These are phyloP conservation scores for Cynopterus brachyotis DNA, from an alignment of 2,113 vertebrate genomes.

Conservation along the genomic window DNA sequence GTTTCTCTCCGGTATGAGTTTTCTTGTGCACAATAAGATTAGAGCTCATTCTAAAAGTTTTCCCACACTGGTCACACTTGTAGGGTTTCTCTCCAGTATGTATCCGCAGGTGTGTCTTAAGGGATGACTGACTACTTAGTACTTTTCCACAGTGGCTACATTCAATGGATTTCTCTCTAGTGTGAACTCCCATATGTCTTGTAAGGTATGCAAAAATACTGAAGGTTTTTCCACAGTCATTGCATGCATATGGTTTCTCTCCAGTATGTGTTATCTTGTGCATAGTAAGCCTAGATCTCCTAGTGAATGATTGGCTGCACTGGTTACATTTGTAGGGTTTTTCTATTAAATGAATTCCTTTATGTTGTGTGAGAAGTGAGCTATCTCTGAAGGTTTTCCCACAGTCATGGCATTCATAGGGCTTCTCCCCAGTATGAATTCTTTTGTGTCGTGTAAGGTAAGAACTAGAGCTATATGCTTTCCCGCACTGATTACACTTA, in stretches of 20 bases:
- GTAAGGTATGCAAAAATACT: constrained; percentile 41
- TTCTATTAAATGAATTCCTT: not conserved
- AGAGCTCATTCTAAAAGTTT: constrained; percentile 44
- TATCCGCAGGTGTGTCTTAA: constrained; percentile 53
- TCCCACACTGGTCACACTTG: constrained; percentile 50
- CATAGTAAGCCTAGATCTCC: not conserved
- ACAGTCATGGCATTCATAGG: not conserved
- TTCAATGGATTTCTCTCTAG: constrained; percentile 30
- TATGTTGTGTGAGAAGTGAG: constrained; percentile 31
- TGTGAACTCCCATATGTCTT: constrained; percentile 45
- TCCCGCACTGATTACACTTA: constrained; percentile 22
- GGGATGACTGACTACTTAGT: constrained; percentile 12
- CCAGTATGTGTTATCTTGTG: not conserved
- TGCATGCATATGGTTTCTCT: constrained; percentile 43
- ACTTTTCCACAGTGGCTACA: constrained; percentile 52
- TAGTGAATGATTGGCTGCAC: not conserved
- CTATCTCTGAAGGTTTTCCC: not conserved
- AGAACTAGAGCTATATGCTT: not conserved
- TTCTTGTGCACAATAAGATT: constrained; percentile 45
- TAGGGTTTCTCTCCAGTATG: constrained; percentile 61
- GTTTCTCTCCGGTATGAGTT: constrained; percentile 47
- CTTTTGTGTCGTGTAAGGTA: not conserved
- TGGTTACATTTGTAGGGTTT: constrained; percentile 17
- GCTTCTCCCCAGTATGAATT: constrained; percentile 6
- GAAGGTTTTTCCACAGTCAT: constrained; percentile 54